Conservation (phyloP, 1,140 invertebrate species). For the Dendroctonus valens region DNA sequence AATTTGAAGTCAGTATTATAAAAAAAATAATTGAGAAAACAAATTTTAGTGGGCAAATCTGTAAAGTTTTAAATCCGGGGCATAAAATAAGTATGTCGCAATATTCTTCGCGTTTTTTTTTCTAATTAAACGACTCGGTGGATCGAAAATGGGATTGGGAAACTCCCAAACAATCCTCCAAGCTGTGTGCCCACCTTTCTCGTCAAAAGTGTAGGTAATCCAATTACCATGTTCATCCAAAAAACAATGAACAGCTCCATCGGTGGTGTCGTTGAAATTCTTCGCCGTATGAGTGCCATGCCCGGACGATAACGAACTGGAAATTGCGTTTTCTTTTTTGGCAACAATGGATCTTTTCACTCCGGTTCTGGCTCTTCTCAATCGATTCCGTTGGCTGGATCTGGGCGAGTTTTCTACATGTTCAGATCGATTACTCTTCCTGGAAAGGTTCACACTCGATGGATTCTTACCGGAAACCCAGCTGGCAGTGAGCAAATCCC, state of each 20-base stretch:
- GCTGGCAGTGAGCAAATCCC: constrained; percentile 53
- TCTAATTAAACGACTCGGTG: too few species aligned
- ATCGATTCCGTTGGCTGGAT: constrained; percentile 25
- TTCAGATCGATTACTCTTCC: too few species aligned
- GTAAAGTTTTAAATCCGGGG: too few species aligned
- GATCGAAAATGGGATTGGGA: too few species aligned
- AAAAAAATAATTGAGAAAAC: too few species aligned
- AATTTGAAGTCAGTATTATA: too few species aligned
- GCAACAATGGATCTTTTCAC: constrained; percentile 31
- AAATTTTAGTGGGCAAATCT: too few species aligned
- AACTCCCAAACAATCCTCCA: too few species aligned
- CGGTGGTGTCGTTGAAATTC: constrained; percentile 82
- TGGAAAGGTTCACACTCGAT: not conserved
- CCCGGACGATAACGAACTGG: constrained; percentile 48
- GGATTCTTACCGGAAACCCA: constrained; percentile 28
- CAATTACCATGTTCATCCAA: constrained; percentile 67
- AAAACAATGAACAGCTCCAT: constrained; percentile 87
- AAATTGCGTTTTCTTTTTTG: constrained; percentile 46
- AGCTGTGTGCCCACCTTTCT: constrained; percentile 55
- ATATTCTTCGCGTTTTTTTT: too few species aligned
- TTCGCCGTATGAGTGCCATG: constrained; percentile 69
- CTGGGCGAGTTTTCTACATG: constrained; percentile 25
- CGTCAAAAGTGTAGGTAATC: constrained; percentile 86
- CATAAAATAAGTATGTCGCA: too few species aligned
- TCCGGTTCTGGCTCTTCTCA: constrained; percentile 22